Evolutionary conservation across 2,797 vertebrate genomes (phyloP), one percentile per base, ranked within the genome.

Genomic region (Harpagifer antarcticus): DNA sequence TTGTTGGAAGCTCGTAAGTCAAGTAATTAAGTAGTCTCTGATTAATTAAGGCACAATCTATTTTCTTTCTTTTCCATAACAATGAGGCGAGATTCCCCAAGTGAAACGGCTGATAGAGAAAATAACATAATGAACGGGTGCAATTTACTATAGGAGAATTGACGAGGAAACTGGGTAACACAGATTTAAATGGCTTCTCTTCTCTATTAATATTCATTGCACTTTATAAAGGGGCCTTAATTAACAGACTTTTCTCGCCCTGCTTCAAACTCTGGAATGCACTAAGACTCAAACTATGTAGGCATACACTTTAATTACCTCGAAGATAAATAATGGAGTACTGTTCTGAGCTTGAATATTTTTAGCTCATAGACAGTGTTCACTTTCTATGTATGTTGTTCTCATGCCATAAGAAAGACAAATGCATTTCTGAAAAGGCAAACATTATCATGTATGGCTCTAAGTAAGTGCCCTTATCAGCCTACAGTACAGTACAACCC

Each of bases 11-110:
- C 81, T 71, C 0, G 57, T 87, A 85, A 91, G 86, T 88, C 82
- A 83, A 90, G 86, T 94, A 94, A 94, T 95, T 94, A 94, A 93
- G 88, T 87, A 83, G 82, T 86, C 83, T 89, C 82, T 88, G 87
- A 90, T 92, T 94, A 94, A 93, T 94, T 94, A 93, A 90, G 72
- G 61, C 55, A 85, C 87, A 89, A 91, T 92, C 86, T 90, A 91
- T 91, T 93, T 93, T 86, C 70, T 86, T 91, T 92, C 83, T 92
- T 85, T 74, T 67, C 72, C 60, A 67, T 86, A 93, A 93, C 90
- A 93, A 91, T 89, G 89, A 85, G 68, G 76, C 49, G 70, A 86
- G 87, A 91, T 93, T 92, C 84, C 92, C 90, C 83, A 74, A 87
- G 88, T 88, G 89, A 79, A 86, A 88, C 50, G 78, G 20, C 81